phyloP scores from a whole-genome alignment of 2,113 vertebrate species.

The Leptocoma aspasia region DNA sequence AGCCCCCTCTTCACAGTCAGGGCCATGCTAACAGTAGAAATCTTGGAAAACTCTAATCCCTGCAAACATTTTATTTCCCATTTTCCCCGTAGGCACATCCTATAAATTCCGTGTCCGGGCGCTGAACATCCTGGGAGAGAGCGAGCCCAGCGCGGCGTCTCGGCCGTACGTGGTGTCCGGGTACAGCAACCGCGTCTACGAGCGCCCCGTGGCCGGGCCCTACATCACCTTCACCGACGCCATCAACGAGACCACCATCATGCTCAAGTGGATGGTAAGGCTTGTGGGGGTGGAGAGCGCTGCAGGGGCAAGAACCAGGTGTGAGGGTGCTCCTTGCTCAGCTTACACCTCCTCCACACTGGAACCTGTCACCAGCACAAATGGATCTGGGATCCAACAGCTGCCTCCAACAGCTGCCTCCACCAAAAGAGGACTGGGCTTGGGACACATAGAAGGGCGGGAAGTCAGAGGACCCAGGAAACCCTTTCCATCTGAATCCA shows the following conservation, averaged over 20 bases:
- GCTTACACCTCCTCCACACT: neutral
- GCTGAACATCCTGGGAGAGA: conserved; percentile 91
- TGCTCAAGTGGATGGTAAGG: conserved; percentile 96
- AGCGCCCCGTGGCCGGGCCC: conserved; percentile 88
- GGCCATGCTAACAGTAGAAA: neutral
- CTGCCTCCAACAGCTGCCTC: neutral
- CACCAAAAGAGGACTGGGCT: neutral
- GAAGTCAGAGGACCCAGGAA: neutral
- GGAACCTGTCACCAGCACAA: neutral
- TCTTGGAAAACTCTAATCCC: neutral
- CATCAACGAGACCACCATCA: conserved; percentile 94
- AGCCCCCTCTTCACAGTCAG: neutral
- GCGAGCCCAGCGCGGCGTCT: conserved; percentile 89
- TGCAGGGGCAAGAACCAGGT: neutral
- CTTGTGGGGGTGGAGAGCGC: neutral
- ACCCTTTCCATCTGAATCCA: neutral
- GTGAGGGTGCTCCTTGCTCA: neutral
- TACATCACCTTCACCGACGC: conserved; percentile 98
- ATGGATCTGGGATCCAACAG: neutral
- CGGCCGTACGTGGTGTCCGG: conserved; percentile 90
- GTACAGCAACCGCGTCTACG: conserved; percentile 79
- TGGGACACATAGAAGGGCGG: accelerated
- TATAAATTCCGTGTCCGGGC: conserved; percentile 96
- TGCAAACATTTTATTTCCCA: neutral
- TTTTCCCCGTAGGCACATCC: conserved; percentile 78